Conservation (phyloP, 1,140 invertebrate species). For the Macrostomum lignano region DNA sequence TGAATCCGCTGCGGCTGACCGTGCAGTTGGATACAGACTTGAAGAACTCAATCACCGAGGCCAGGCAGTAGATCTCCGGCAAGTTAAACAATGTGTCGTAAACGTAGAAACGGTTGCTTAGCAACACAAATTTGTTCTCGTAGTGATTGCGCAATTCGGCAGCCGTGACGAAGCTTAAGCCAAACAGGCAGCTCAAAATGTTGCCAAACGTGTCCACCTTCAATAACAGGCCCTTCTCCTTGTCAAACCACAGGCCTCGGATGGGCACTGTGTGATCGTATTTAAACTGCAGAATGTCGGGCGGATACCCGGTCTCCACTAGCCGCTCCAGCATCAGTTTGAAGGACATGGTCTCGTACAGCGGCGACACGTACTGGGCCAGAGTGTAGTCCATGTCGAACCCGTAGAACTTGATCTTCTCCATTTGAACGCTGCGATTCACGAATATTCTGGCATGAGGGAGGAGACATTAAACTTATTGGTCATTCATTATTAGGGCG, state of each 20-base stretch:
- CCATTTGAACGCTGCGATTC: constrained; percentile 76
- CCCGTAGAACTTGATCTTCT: constrained; percentile 96
- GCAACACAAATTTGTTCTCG: too few species aligned
- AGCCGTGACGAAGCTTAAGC: too few species aligned
- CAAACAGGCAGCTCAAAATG: constrained; percentile 36
- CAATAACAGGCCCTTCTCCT: constrained; percentile 67
- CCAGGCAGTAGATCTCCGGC: too few species aligned
- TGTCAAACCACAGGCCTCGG: constrained; percentile 90
- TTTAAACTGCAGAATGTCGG: constrained; percentile 63
- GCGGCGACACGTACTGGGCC: constrained; percentile 66
- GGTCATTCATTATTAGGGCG: too few species aligned
- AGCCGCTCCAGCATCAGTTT: constrained; percentile 63
- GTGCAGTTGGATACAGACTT: too few species aligned
- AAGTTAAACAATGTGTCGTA: too few species aligned
- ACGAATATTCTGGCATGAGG: constrained; percentile 74
- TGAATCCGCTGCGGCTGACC: too few species aligned
- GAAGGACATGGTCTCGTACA: constrained; percentile 75
- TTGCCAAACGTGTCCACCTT: constrained; percentile 96
- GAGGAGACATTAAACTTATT: too few species aligned
- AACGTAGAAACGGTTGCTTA: too few species aligned
- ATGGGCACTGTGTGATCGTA: constrained; percentile 89
- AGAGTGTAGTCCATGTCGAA: constrained; percentile 99
- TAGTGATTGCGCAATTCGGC: too few species aligned
- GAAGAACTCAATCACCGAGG: too few species aligned
- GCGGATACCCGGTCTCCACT: constrained; percentile 66